Base-by-base conservation (phyloP, 2,888 invertebrate species). In the Xestoiulus laeticollis region DNA sequence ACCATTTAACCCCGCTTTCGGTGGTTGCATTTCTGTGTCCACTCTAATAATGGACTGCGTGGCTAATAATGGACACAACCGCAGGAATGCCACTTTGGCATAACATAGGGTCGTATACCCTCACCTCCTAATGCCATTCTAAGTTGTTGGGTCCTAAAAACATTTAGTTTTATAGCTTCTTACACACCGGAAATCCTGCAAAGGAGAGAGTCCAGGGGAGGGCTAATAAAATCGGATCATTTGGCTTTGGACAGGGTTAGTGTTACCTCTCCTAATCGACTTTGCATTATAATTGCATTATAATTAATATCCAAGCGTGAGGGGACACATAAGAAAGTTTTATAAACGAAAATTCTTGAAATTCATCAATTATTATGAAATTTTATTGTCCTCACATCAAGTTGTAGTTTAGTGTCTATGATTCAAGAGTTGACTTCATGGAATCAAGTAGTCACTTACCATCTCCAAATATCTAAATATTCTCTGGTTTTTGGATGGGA, bases 41-140 rank as follows among this genome's bases (percentile, higher is more conserved):
- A 78, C 78, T 78, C 78, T 78, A 78, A 78, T 78, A 78, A 78
- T 78, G 78, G 78, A 78, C 78, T 78, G 78, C 78, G 3, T 14
- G 14, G 16, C 78, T 30, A 26, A 30, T 78, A 78, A 78, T 78
- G 78, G 78, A 78, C 78, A 78, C 78, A 30, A 78, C 78, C 78
- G 30, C 78, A 78, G 78, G 78, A 78, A 78, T 78, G 78, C 78
- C 78, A 30, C 78, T 78, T 78, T 78, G 78, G 78, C 78, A 78
- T 30, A 78, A 30, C 78, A 78, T 26, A 78, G 78, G 78, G 78
- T 78, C 78, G 30, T 78, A 78, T 78, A 78, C 78, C n/a, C 30
- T 26, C 78, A 30, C 78, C 78, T 78, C 78, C 78, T 78, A 78
- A 78, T 26, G 14, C 78, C 78, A 78, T 78, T 78, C 30, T 26